Conservation (phyloP, 2,797 vertebrate species). For the Florisuga fusca region DNA sequence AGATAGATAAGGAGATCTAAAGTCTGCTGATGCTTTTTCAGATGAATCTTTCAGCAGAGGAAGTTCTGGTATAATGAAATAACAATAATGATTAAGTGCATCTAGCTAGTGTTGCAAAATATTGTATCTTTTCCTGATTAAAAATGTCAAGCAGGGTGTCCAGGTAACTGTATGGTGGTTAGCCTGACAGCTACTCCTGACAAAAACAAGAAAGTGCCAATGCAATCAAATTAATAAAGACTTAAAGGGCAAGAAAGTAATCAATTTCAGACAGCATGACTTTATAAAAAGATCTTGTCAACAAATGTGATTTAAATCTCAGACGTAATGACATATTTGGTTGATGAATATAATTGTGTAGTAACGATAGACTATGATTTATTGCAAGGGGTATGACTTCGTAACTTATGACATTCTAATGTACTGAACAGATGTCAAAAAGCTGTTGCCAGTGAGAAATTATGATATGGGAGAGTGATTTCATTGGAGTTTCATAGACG, state of each 20-base stretch:
- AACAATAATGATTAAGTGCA: not conserved
- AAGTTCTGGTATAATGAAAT: not conserved
- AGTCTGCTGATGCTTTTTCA: not conserved
- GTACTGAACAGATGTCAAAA: slow-evolving; percentile 46
- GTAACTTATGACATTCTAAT: slow-evolving; percentile 36
- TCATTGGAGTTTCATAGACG: not conserved
- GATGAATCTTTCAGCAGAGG: not conserved
- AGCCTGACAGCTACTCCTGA: not conserved
- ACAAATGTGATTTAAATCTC: slow-evolving; percentile 55
- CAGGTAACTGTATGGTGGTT: not conserved
- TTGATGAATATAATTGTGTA: slow-evolving; percentile 51
- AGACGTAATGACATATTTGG: slow-evolving; percentile 20
- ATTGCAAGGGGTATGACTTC: slow-evolving; percentile 41
- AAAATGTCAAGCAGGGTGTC: slow-evolving; percentile 15
- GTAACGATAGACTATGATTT: not conserved
- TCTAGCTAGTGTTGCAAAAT: not conserved
- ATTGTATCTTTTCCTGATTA: not conserved
- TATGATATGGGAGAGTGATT: slow-evolving; percentile 7
- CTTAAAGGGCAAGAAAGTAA: slow-evolving; percentile 51
- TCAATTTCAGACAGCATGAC: slow-evolving; percentile 25
- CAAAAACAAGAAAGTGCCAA: not conserved
- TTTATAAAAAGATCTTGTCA: slow-evolving; percentile 50
- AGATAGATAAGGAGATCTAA: not conserved
- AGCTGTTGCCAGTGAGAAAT: slow-evolving; percentile 54
- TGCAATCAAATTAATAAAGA: slow-evolving; percentile 53